These are phyloP conservation scores for Bathynomus jamesi DNA, from an alignment of 1,140 invertebrate genomes.

Conservation along the genomic window DNA sequence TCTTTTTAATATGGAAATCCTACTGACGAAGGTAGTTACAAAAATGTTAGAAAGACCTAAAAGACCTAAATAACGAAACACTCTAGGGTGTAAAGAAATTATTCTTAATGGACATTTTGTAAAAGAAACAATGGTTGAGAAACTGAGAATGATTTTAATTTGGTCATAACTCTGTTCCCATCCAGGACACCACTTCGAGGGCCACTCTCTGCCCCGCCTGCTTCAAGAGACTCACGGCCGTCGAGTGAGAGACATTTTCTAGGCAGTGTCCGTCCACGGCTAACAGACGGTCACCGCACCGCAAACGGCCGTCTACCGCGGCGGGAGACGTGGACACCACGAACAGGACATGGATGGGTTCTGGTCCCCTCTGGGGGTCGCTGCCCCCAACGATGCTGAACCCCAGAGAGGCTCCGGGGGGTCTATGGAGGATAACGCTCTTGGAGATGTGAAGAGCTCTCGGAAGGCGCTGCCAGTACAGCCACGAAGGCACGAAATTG, in stretches of 20 bases:
- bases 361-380: constrained; percentile 44
- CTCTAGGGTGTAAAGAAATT: too few relatives aligned
- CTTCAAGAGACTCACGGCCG: constrained; percentile 47
- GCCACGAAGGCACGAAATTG: constrained; percentile 50
- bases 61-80: too few relatives aligned
- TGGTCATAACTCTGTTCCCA: constrained; percentile 42
- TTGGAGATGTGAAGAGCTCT: constrained; percentile 47
- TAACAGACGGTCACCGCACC: constrained; percentile 50
- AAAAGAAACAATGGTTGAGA: too few relatives aligned
- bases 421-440: constrained; percentile 44
- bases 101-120: too few relatives aligned
- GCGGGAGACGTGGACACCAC: constrained; percentile 49
- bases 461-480: constrained; percentile 50
- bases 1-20: too few relatives aligned
- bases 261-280: constrained; percentile 48
- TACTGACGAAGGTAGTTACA: too few relatives aligned
- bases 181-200: constrained; percentile 45
- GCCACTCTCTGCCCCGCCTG: constrained; percentile 47
- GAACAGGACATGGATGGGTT: constrained; percentile 50
- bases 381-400: constrained; percentile 50
- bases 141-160: too few relatives aligned
- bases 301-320: constrained; percentile 43
- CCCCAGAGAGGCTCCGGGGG: constrained; percentile 43
- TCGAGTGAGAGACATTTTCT: constrained; percentile 45
- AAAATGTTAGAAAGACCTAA: too few relatives aligned